phyloP scores from a whole-genome alignment of 2,888 invertebrate species.

The Papilio gigon region DNA sequence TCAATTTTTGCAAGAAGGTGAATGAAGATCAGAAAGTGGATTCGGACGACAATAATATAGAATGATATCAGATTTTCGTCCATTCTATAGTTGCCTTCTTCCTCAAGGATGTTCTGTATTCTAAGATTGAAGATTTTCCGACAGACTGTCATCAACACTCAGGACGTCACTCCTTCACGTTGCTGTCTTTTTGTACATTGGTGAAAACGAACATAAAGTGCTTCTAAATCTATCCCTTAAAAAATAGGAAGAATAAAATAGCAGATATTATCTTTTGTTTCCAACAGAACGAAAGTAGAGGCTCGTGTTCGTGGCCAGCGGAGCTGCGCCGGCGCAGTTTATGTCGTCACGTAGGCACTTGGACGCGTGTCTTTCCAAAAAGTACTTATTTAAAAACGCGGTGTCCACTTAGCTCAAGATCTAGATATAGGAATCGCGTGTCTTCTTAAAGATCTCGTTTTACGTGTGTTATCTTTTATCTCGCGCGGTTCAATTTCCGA shows the following conservation, averaged over 20 bases:
- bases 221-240: no score
- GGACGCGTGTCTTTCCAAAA: slow-evolving; percentile 59
- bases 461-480: slow-evolving; percentile 45
- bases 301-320: slow-evolving; percentile 54
- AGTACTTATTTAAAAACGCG: slow-evolving; percentile 68
- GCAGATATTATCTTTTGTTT: slow-evolving; percentile 5
- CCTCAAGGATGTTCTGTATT: no score
- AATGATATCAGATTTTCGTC: no score
- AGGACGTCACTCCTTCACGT: no score
- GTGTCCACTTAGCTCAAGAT: slow-evolving; percentile 64
- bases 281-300: slow-evolving; percentile 21
- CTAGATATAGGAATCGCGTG: slow-evolving; percentile 73
- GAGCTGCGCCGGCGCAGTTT: slow-evolving; percentile 58
- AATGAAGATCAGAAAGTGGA: neutral
- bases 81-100: no score
- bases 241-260: neutral
- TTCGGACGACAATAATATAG: neutral
- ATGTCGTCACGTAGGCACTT: slow-evolving; percentile 61
- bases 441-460: slow-evolving; percentile 53
- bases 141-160: no score
- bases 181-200: no score
- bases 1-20: neutral
- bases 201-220: no score
- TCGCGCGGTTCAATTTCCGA: slow-evolving; percentile 29
- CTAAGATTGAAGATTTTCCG: no score